phyloP scores from a whole-genome alignment of 2,113 vertebrate species.

The Donacobius atricapilla region DNA sequence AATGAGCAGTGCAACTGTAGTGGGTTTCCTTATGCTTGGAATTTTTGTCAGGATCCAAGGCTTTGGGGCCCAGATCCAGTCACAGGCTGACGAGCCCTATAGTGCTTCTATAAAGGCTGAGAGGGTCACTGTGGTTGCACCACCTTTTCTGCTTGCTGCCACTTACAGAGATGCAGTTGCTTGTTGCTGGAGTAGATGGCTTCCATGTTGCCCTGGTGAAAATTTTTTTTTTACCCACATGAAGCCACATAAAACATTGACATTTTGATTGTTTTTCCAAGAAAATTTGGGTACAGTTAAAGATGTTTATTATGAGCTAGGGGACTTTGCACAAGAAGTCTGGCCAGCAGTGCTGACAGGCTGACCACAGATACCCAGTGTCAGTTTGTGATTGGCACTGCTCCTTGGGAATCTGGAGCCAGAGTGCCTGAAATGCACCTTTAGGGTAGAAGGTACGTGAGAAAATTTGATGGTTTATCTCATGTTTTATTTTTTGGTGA shows the following conservation, averaged over 20 bases:
- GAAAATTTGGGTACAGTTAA: not conserved
- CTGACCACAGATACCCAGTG: not conserved
- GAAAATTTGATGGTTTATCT: not conserved
- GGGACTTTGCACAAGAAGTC: not conserved
- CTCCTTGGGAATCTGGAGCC: not conserved
- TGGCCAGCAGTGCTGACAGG: not conserved
- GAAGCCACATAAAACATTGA: not conserved
- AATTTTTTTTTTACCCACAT: not conserved
- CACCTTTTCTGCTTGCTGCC: not conserved
- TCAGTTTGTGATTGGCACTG: not conserved
- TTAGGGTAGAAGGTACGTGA: not conserved
- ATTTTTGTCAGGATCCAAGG: not conserved
- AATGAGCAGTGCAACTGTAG: not conserved
- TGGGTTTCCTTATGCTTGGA: not conserved
- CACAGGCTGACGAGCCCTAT: not conserved
- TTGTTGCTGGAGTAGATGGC: not conserved
- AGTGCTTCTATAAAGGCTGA: not conserved
- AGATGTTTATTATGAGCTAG: not conserved
- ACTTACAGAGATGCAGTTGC: not conserved
- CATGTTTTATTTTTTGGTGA: not conserved
- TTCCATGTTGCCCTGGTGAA: not conserved
- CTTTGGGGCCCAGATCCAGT: not conserved
- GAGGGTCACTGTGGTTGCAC: rapidly evolving
- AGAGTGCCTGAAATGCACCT: not conserved
- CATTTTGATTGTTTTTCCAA: not conserved